Evolutionary conservation across 2,888 invertebrate genomes (phyloP).

Genomic region (Tanypteryx hageni): DNA sequence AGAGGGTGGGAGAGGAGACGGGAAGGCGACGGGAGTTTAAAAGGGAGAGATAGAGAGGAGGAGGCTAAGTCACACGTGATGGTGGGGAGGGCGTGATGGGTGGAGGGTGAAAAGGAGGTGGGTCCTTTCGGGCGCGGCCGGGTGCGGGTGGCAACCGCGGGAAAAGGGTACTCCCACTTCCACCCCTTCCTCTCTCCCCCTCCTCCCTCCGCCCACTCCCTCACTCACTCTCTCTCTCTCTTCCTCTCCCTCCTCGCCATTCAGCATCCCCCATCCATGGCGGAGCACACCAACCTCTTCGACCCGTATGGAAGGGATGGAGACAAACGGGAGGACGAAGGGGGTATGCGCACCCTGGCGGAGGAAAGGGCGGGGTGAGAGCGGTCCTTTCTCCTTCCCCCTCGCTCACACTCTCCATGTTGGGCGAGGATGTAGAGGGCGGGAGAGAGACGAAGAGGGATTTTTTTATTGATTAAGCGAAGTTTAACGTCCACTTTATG

Average conservation of each 20-base stretch:
- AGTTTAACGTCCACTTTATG: conserved; percentile 36
- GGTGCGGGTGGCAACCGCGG: conserved; percentile 28
- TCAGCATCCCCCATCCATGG: not conserved
- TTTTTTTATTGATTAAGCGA: conserved; percentile 36
- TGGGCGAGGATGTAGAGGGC: not conserved
- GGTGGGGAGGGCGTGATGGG: not conserved
- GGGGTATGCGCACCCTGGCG: not conserved
- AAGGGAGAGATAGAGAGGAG: not conserved
- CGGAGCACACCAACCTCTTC: conserved; percentile 49
- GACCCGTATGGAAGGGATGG: not conserved
- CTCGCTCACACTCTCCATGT: not conserved
- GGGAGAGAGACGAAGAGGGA: not conserved
- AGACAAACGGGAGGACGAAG: not conserved
- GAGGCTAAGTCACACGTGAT: not conserved
- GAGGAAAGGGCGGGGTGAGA: not conserved
- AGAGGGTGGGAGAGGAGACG: not conserved
- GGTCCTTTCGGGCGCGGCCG: conserved; percentile 24
- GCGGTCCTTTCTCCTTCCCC: not conserved
- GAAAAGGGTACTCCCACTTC: not conserved
- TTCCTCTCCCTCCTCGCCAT: not conserved
- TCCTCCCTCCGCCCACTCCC: not conserved
- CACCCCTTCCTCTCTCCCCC: not conserved
- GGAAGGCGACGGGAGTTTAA: not conserved
- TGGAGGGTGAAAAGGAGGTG: not conserved
- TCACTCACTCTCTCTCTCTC: not conserved